phyloP scores from a whole-genome alignment of 2,797 vertebrate species.

The Sebastes steindachneri region DNA sequence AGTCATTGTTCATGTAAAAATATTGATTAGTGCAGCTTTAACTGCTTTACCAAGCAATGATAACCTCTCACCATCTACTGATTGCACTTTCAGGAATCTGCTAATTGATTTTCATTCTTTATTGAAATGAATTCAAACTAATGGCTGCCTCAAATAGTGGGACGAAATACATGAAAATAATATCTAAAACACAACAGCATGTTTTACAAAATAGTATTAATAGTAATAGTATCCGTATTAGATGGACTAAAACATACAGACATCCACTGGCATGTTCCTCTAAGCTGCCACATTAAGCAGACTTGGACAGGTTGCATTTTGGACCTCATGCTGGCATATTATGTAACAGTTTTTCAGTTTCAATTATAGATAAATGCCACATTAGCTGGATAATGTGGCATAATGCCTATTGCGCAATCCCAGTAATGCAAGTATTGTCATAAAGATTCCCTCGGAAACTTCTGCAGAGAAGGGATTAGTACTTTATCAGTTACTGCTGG shows the following conservation, averaged over 20 bases:
- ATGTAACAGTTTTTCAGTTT: slow-evolving; percentile 45
- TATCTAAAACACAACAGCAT: neutral
- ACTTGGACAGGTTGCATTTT: slow-evolving; percentile 12
- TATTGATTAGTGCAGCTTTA: neutral
- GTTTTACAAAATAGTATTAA: neutral
- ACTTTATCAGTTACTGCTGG: slow-evolving; percentile 6
- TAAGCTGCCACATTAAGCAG: slow-evolving; percentile 6
- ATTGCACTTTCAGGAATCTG: neutral
- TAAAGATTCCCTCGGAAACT: slow-evolving; percentile 25
- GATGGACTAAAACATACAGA: neutral
- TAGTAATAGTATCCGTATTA: neutral
- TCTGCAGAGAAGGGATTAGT: slow-evolving; percentile 18
- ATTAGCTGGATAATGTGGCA: slow-evolving; percentile 42
- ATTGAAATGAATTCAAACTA: neutral
- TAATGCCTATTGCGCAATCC: slow-evolving; percentile 18
- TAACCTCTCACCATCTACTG: neutral
- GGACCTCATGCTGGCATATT: slow-evolving; percentile 48
- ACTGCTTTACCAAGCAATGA: neutral
- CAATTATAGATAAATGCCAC: slow-evolving; percentile 54
- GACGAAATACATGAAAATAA: neutral
- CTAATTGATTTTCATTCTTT: neutral
- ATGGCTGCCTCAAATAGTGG: neutral
- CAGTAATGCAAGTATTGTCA: slow-evolving; percentile 22
- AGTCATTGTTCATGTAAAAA: neutral
- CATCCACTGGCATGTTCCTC: neutral